A percentile compares a stretch with the other conserved stretches of the same genome.
phyloP scores from a whole-genome alignment of 2,113 vertebrate species.

The Nettapus auritus region DNA sequence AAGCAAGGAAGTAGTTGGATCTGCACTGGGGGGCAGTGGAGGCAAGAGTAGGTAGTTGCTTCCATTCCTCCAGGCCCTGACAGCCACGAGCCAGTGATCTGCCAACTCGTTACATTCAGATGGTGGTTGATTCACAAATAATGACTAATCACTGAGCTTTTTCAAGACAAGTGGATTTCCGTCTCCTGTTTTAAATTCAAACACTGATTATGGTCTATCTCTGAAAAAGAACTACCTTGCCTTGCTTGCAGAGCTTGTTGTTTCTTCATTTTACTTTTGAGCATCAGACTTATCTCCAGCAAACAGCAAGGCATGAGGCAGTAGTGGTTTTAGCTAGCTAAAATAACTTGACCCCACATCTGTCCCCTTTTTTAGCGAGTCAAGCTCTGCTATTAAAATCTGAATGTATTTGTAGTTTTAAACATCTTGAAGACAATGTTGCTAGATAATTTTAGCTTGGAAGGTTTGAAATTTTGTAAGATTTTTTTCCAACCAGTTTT shows the following conservation, averaged over 20 bases:
- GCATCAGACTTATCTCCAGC: not conserved
- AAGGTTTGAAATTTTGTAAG: not conserved
- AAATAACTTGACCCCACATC: not conserved
- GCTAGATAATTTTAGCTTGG: not conserved
- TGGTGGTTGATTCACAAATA: not conserved
- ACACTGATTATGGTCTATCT: not conserved
- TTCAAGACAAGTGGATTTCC: not conserved
- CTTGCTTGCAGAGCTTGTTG: not conserved
- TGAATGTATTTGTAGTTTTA: not conserved
- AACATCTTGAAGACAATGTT: not conserved
- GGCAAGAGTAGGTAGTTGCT: not conserved
- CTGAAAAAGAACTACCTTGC: not conserved
- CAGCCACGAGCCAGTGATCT: not conserved
- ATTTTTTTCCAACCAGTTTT: not conserved
- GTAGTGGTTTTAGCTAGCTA: not conserved
- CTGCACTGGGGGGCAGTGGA: too few relatives aligned
- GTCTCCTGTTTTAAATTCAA: not conserved
- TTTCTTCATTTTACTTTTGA: not conserved
- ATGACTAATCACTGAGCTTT: not conserved
- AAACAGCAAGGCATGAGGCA: not conserved
- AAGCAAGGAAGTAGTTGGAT: not conserved
- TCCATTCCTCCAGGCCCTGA: accelerated
- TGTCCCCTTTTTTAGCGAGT: not conserved
- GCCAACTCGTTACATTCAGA: not conserved
- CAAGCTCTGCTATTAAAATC: not conserved